Percentiles rank a stretch among this genome's conserved stretches.
Conservation (phyloP, 2,797 vertebrate species). For the Pempheris klunzingeri region DNA sequence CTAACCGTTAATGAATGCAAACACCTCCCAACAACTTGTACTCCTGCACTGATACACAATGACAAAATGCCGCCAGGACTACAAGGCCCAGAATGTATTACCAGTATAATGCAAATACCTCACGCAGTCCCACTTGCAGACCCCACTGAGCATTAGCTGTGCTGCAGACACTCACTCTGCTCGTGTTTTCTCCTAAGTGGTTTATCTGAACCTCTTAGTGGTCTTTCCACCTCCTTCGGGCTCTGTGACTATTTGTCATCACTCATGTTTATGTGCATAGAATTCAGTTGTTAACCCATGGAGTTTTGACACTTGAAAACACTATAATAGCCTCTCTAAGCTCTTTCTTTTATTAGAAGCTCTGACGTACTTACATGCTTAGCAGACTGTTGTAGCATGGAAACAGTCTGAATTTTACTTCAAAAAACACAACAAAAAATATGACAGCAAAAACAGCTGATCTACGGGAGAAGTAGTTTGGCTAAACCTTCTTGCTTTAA, state of each 20-base stretch:
- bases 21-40: background rate
- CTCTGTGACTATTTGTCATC: background rate
- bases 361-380: background rate
- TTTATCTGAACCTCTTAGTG: background rate
- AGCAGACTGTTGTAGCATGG: background rate
- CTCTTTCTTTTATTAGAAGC: background rate
- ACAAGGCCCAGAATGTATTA: background rate
- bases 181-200: background rate
- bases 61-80: background rate
- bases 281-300: background rate
- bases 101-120: constrained; percentile 44
- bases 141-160: constrained; percentile 17
- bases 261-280: background rate
- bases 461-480: too few species aligned
- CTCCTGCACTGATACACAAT: background rate
- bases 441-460: background rate
- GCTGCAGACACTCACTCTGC: constrained; percentile 19
- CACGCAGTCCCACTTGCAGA: constrained; percentile 55
- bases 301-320: background rate
- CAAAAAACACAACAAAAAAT: background rate
- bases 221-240: background rate
- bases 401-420: background rate
- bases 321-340: background rate
- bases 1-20: constrained; percentile 22
- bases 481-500: background rate